Evolutionary conservation across 2,797 vertebrate species (phyloP).

Genomic region (Tenualosa ilisha): DNA sequence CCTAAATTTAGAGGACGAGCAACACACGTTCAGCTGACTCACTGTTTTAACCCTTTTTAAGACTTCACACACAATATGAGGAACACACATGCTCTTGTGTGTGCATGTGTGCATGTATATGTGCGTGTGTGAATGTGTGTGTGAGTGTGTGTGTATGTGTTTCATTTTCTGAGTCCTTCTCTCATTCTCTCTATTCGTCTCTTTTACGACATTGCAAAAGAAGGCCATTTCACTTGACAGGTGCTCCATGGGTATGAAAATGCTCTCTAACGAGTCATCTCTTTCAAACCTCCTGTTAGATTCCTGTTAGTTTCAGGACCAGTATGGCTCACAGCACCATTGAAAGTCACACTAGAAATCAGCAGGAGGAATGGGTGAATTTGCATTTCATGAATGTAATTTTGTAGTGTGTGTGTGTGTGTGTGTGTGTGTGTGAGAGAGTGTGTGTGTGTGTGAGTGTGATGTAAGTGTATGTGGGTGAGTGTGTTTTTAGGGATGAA

Average conservation of each 20-base stretch:
- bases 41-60: not conserved
- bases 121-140: not conserved
- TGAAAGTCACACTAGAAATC: not conserved
- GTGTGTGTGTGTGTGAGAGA: not conserved
- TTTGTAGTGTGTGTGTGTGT: not conserved
- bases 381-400: not conserved
- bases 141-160: not conserved
- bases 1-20: not conserved
- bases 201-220: too few species aligned
- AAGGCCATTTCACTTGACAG: too few species aligned
- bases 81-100: too few species aligned
- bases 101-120: not conserved
- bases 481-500: not conserved
- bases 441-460: not conserved
- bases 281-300: not conserved
- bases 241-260: too few species aligned
- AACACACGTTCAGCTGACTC: not conserved
- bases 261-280: too few species aligned
- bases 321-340: not conserved
- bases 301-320: not conserved
- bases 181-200: too few species aligned
- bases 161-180: too few species aligned
- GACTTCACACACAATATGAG: too few species aligned
- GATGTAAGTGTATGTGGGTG: not conserved
- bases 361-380: not conserved